phyloP scores from a whole-genome alignment of 92 coral and sea anemone species.

The Zoanthus sansibaricus region DNA sequence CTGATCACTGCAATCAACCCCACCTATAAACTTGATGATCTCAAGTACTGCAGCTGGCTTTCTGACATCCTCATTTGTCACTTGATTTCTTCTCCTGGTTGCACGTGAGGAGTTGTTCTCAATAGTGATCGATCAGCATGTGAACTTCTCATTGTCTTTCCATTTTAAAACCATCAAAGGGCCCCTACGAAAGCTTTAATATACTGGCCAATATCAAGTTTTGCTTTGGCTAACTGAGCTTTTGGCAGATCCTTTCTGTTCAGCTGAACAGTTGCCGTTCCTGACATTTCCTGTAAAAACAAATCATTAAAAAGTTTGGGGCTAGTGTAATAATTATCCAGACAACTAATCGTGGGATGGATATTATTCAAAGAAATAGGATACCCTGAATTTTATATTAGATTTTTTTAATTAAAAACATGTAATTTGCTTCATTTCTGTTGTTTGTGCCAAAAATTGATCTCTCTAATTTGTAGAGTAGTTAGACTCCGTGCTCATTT shows the following conservation, averaged over 20 bases:
- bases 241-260: slow-evolving; percentile 63
- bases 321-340: slow-evolving; percentile 50
- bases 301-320: slow-evolving; percentile 34
- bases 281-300: slow-evolving; percentile 11
- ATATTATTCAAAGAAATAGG: too few species aligned
- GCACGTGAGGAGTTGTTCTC: slow-evolving; percentile 40
- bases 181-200: slow-evolving; percentile 27
- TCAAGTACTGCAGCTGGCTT: slow-evolving; percentile 39
- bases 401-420: too few species aligned
- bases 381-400: too few species aligned
- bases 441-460: too few species aligned
- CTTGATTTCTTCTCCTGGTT: slow-evolving; percentile 30
- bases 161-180: slow-evolving; percentile 61
- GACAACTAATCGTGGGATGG: too few species aligned
- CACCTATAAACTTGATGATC: slow-evolving; percentile 42
- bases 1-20: slow-evolving; percentile 48
- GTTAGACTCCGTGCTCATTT: too few species aligned
- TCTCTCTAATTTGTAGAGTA: too few species aligned
- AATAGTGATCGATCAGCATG: slow-evolving; percentile 59
- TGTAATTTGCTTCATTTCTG: too few species aligned
- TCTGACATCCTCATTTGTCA: slow-evolving; percentile 4
- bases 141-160: slow-evolving; percentile 64
- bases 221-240: too few species aligned
- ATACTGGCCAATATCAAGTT: too few species aligned
- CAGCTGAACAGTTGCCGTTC: slow-evolving; percentile 55